These are phyloP conservation scores for Brachirus orientalis DNA, from an alignment of 2,113 vertebrate genomes.

Conservation along the genomic window DNA sequence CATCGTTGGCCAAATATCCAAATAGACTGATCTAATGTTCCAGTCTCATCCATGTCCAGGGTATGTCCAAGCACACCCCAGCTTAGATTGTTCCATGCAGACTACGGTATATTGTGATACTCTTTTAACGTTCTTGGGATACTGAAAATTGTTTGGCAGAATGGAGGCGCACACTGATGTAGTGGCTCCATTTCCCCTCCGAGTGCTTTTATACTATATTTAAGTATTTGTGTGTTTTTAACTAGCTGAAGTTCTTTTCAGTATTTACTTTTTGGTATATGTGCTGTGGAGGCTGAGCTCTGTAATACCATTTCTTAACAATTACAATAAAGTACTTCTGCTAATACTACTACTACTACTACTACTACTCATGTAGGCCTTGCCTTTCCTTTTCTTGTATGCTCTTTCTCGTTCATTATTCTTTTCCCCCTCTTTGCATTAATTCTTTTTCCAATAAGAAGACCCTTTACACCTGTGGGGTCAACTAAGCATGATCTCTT, in stretches of 20 bases:
- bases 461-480: slow-evolving; percentile 65
- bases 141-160: too few relatives aligned
- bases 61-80: slow-evolving; percentile 13
- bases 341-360: too few relatives aligned
- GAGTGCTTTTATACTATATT: too few relatives aligned
- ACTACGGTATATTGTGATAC: slow-evolving; percentile 12
- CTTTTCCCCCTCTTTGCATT: slow-evolving; percentile 9
- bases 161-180: too few relatives aligned
- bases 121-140: background rate
- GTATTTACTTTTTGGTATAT: too few relatives aligned
- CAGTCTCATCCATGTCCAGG: slow-evolving; percentile 46
- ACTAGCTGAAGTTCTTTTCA: too few relatives aligned
- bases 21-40: slow-evolving; percentile 58
- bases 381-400: background rate
- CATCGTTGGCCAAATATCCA: slow-evolving; percentile 62
- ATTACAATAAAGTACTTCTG: too few relatives aligned
- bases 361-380: too few relatives aligned
- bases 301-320: too few relatives aligned
- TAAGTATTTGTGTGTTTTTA: too few relatives aligned
- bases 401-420: slow-evolving; percentile 1
- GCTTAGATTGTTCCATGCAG: slow-evolving; percentile 22
- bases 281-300: too few relatives aligned
- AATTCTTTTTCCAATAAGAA: slow-evolving; percentile 9
- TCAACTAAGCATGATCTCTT: slow-evolving; percentile 10
- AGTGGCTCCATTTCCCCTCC: too few relatives aligned